Evolutionary conservation across 2,888 invertebrate genomes (phyloP), one percentile per base, ranked within the genome.

Genomic region (Pollenia amentaria): DNA sequence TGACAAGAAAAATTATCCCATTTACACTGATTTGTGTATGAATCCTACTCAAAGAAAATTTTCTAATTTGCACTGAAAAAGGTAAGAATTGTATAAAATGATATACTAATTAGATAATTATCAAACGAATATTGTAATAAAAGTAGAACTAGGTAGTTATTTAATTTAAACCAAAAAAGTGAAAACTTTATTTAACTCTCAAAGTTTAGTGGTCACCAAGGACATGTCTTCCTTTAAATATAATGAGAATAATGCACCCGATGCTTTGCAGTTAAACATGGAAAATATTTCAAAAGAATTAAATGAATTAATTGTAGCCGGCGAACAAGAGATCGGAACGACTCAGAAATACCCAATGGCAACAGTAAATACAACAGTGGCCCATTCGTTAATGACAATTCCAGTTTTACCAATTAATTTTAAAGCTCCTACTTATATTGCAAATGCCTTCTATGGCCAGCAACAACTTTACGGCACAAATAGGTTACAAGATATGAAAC

Each of bases 271-370:
- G 42, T 69, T 84, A 21, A 88, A 88, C 62, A 88, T 88, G 87
- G 88, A 88, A 8, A 85, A 16, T 0, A 87, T 88, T 69, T 88
- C 88, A 1, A 79, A 84, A 64, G 88, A 88, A 57, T 70, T 88
- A 46, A 84, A 67, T 44, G 84, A 87, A 57, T 60, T 87, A 21
- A 73, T 87, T 46, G 62, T 87, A 12, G 60, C 70, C 14, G 38
- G 64, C 11, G 76, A 76, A 38, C 53, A 69, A n/a, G 76, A 85
- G 42, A 40, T n/a, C 60, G 46, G 57, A 16, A 38, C 65, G 7
- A 14, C 10, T 1, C 65, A 73, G 10, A 60, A 67, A 12, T 73
- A 51, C 76, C 14, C 42, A 9, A 18, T 57, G 51, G 48, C 57
- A 12, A 12, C 38, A 4, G 46, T 38, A n/a, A 42, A 38, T 11